Percentiles rank a stretch among this genome's conserved stretches.
Evolutionary conservation across 2,113 vertebrate genomes (phyloP).

Genomic region (Oncorhynchus keta): DNA sequence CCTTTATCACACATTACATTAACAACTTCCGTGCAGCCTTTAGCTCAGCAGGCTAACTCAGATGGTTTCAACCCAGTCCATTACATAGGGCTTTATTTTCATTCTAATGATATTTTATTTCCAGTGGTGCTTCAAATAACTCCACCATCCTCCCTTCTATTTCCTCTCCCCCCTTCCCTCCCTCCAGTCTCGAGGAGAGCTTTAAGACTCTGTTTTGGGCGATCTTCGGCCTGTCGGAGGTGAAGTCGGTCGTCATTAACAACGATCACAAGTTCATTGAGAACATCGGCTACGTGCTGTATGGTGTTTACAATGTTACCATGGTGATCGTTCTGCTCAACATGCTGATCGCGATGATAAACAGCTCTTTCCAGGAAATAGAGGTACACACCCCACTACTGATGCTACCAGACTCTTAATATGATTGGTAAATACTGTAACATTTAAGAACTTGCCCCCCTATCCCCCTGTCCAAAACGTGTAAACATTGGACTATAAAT

Average conservation of each 20-base stretch:
- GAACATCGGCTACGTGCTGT: slow-evolving; percentile 96
- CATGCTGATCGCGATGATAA: slow-evolving; percentile 99
- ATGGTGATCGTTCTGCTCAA: slow-evolving; percentile 98
- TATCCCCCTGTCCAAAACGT: no score
- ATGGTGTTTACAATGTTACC: slow-evolving; percentile 97
- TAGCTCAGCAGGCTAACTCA: no score
- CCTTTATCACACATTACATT: not conserved
- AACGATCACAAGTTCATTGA: slow-evolving; percentile 98
- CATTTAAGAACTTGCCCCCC: not conserved
- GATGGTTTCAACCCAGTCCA: no score
- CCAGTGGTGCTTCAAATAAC: slow-evolving; percentile 34
- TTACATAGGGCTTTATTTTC: not conserved
- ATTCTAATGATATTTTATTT: slow-evolving; percentile 19
- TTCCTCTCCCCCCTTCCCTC: not conserved
- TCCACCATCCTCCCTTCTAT: not conserved
- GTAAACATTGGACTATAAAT: no score
- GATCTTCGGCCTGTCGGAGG: slow-evolving; percentile 98
- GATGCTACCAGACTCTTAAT: no score
- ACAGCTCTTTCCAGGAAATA: slow-evolving; percentile 98
- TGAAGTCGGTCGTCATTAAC: slow-evolving; percentile 95
- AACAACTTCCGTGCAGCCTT: not conserved
- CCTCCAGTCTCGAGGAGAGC: slow-evolving; percentile 91
- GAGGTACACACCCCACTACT: slow-evolving; percentile 77
- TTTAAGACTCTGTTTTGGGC: slow-evolving; percentile 99
- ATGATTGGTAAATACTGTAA: no score